These are phyloP conservation scores for Bellardia bayeri DNA, from an alignment of 2,888 invertebrate genomes.

Conservation along the genomic window DNA sequence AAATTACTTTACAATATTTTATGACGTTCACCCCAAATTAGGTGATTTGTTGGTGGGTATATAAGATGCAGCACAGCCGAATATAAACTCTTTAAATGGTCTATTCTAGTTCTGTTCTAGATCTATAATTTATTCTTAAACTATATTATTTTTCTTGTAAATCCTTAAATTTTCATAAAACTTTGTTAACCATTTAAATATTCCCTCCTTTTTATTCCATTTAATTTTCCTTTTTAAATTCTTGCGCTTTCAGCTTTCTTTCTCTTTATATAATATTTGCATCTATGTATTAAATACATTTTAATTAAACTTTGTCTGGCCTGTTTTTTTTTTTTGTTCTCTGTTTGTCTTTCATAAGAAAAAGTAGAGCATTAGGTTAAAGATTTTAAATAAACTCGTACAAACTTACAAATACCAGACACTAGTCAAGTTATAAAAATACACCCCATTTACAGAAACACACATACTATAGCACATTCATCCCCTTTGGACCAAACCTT, in stretches of 20 bases:
- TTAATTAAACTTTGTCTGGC: conserved; percentile 59
- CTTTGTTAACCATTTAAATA: neutral
- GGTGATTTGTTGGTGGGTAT: too few species aligned
- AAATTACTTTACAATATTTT: too few species aligned
- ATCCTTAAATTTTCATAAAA: neutral
- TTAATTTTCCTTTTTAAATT: conserved; percentile 18
- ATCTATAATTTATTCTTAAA: neutral
- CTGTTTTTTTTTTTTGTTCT: conserved; percentile 12
- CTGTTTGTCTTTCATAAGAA: conserved; percentile 27
- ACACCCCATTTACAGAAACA: conserved; percentile 27
- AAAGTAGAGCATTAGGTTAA: conserved; percentile 72
- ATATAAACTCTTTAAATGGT: neutral
- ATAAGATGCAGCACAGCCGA: too few species aligned
- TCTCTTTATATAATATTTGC: conserved; percentile 19
- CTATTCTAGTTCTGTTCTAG: neutral
- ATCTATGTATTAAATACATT: conserved; percentile 39
- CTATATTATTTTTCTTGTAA: neutral
- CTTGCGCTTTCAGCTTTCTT: neutral
- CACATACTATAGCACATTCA: neutral
- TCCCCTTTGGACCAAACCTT: neutral
- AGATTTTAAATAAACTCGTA: conserved; percentile 53
- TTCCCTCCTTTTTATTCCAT: neutral
- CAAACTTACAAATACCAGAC: conserved; percentile 46
- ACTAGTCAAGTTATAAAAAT: conserved; percentile 49
- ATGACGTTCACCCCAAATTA: too few species aligned